These are phyloP conservation scores for Eubasilissa regina DNA, from an alignment of 1,140 invertebrate genomes.

Conservation along the genomic window DNA sequence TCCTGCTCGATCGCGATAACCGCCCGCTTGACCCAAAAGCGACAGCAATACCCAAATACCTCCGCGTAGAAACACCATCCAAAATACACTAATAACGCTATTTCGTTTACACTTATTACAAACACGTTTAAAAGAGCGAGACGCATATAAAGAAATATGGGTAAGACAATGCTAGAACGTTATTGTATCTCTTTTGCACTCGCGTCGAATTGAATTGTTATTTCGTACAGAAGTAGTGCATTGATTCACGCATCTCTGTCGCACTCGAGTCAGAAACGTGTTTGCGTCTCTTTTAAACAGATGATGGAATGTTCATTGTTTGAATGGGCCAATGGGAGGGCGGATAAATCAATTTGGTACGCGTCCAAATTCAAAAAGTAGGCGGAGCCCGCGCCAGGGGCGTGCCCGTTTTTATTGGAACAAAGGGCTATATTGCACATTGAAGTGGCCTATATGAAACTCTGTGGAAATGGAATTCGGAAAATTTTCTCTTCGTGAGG, in stretches of 20 bases:
- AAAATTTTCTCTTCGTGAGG: constrained; percentile 50
- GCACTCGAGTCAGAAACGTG: background rate
- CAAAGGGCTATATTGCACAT: constrained; percentile 56
- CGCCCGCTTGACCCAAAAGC: background rate
- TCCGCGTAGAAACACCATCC: background rate
- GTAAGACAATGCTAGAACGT: background rate
- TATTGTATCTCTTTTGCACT: constrained; percentile 13
- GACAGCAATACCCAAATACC: background rate
- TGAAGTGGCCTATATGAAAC: constrained; percentile 55
- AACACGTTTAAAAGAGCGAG: too few relatives aligned
- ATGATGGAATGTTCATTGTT: constrained; percentile 26
- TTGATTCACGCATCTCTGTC: constrained; percentile 9
- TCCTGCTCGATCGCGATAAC: background rate
- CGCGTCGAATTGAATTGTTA: constrained; percentile 14
- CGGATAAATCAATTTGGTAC: constrained; percentile 40
- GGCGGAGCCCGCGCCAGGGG: constrained; percentile 41
- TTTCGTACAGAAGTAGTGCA: constrained; percentile 41
- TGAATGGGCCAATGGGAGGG: constrained; percentile 24
- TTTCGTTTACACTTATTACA: too few relatives aligned
- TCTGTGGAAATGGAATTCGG: constrained; percentile 56
- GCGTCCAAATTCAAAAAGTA: background rate
- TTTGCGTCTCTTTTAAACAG: constrained; percentile 14
- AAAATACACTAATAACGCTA: too few relatives aligned
- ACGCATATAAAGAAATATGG: too few relatives aligned
- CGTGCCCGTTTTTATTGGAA: constrained; percentile 46